A percentile compares a stretch with the other conserved stretches of the same genome.
Conservation (phyloP, 2,888 invertebrate genomes). For the Drosophila cyrtoloma region DNA sequence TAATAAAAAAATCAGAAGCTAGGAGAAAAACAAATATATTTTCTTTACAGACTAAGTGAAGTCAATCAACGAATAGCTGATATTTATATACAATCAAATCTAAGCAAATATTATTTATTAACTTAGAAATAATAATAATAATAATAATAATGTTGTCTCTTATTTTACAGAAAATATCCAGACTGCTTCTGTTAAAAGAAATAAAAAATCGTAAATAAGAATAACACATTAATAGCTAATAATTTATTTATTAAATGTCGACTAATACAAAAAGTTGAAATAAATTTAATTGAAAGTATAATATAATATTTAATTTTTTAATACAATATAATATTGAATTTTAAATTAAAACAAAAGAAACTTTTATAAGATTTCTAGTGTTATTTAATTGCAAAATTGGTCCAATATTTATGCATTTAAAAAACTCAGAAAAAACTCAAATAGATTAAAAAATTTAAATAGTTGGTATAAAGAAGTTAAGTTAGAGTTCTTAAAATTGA, state of each 20-base stretch:
- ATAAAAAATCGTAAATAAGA: neutral
- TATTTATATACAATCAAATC: neutral
- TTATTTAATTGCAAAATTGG: neutral
- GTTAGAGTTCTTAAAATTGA: no score
- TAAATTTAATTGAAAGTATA: neutral
- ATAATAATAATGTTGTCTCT: neutral
- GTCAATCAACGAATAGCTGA: neutral
- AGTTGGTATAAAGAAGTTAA: neutral
- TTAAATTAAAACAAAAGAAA: neutral
- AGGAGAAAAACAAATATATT: no score
- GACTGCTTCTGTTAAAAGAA: neutral
- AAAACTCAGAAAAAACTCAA: neutral
- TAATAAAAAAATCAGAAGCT: neutral
- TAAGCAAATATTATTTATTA: neutral
- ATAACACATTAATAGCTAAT: neutral
- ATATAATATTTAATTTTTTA: neutral
- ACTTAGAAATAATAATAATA: neutral
- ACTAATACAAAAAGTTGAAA: neutral
- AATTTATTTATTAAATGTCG: neutral
- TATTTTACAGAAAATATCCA: neutral
- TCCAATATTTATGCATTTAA: neutral
- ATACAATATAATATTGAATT: neutral
- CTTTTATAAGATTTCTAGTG: fast-evolving
- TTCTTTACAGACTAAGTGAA: neutral
- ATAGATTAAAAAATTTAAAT: neutral